phyloP scores from a whole-genome alignment of 2,113 vertebrate species.

The Asarcornis scutulata region DNA sequence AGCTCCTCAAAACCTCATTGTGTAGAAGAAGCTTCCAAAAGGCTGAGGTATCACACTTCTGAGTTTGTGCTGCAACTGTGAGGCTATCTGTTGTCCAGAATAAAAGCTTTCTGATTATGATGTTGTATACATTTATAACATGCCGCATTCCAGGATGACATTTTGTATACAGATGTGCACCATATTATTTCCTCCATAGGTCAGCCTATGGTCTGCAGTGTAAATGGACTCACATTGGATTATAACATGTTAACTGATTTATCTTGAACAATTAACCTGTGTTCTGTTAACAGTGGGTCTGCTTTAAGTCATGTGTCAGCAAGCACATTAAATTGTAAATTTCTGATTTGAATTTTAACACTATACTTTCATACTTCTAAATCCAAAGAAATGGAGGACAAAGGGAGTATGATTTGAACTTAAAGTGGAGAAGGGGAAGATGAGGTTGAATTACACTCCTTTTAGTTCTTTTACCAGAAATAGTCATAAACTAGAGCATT shows the following conservation, averaged over 20 bases:
- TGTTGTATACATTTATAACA: accelerated
- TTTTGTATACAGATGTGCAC: not conserved
- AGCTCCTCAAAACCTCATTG: not conserved
- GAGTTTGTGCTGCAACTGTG: not conserved
- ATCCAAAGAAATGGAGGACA: not conserved
- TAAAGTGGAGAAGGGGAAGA: not conserved
- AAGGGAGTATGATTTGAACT: not conserved
- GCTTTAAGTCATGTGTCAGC: not conserved
- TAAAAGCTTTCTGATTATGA: accelerated
- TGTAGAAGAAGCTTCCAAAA: not conserved
- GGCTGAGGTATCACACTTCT: not conserved
- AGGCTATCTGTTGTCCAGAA: not conserved
- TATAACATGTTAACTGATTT: not conserved
- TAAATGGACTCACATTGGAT: accelerated
- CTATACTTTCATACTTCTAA: accelerated
- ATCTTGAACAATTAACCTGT: not conserved
- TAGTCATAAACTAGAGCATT: not conserved
- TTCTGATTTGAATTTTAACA: not conserved
- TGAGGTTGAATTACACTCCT: not conserved
- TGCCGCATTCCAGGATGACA: accelerated
- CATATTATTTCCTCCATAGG: not conserved
- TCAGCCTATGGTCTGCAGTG: accelerated
- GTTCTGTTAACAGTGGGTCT: not conserved
- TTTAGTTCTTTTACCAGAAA: not conserved
- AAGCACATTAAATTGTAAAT: not conserved